Base-by-base conservation (phyloP, 2,888 invertebrate genomes). In the Oxycera nigricornis region DNA sequence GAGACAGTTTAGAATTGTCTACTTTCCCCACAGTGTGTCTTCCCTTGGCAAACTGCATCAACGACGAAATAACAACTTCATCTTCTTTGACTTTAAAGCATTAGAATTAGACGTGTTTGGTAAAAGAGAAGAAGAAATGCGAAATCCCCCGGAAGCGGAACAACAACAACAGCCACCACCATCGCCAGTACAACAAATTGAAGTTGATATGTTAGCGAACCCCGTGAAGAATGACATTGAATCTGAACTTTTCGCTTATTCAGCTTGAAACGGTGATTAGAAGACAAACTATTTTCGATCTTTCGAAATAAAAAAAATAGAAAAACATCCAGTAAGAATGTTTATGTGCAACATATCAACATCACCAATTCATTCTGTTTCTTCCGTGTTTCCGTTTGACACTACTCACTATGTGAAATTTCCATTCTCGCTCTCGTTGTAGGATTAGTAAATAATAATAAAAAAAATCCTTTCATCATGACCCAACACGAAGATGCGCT, bases 91-190 rank as follows among this genome's bases (percentile, higher is more conserved):
- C 30, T 22, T 26, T 59, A 57, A 75, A 79, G 79, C 17, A 31
- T 22, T 78, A 76, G 72, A 75, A 67, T 77, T 78, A 67, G 79
- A 78, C 67, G 62, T 78, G 3, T 79, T 78, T 73, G 75, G 77
- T 35, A 67, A 76, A 17, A 39, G 75, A 73, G 75, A 78, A 11
- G 74, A 74, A 73, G 72, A 24, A 57, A 28, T 59, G n/a, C 22
- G 11, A 55, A 28, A 65, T 20, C 70, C 61, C 1, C 22, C 20
- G 11, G 39, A 26, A 22, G 26, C 46, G 14, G 55, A 73, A 73
- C 14, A 35, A 3, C 35, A 39, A 11, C 11, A 52, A 35, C 35
- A 35, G 41, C 52, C 35, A n/a, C 28, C 20, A n/a, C n/a, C n/a
- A n/a, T n/a, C n/a, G n/a, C n/a, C n/a, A n/a, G n/a, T n/a, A n/a